These are phyloP conservation scores for Papilio glaucus DNA, from an alignment of 1,140 invertebrate genomes.

Conservation along the genomic window DNA sequence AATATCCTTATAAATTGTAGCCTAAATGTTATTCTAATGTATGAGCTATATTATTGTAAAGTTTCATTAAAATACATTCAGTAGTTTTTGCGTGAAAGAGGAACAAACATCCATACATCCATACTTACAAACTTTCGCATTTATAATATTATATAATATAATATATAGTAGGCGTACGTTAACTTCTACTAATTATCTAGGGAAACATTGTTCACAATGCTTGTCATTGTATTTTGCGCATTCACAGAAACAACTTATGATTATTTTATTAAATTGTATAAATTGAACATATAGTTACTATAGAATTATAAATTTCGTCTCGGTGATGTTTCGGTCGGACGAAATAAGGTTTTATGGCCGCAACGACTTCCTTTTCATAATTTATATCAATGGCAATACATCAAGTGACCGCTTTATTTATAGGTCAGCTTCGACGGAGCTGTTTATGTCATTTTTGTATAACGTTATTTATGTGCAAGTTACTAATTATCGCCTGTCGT, in stretches of 20 bases:
- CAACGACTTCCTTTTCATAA: slow-evolving; percentile 37
- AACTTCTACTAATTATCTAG: no score
- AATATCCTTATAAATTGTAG: no score
- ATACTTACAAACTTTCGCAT: no score
- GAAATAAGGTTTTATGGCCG: slow-evolving; percentile 37
- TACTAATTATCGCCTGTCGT: slow-evolving; percentile 39
- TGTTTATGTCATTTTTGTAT: slow-evolving; percentile 38
- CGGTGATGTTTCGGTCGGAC: slow-evolving; percentile 14
- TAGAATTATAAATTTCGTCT: slow-evolving; percentile 23
- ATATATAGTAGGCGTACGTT: no score
- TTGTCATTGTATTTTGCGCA: background rate
- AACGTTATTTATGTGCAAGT: slow-evolving; percentile 37
- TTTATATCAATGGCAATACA: slow-evolving; percentile 34
- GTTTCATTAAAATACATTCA: no score
- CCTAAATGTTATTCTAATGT: no score
- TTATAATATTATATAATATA: no score
- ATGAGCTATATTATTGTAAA: no score
- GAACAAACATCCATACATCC: no score
- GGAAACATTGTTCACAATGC: background rate
- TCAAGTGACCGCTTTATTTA: slow-evolving; percentile 35
- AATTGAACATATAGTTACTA: slow-evolving; percentile 11
- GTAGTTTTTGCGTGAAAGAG: no score
- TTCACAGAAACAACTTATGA: background rate
- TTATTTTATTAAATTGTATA: slow-evolving; percentile 8
- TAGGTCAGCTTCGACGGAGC: slow-evolving; percentile 36